phyloP scores from a whole-genome alignment of 53 echinoderm and acorn worm species.

The Arbacia lixula region DNA sequence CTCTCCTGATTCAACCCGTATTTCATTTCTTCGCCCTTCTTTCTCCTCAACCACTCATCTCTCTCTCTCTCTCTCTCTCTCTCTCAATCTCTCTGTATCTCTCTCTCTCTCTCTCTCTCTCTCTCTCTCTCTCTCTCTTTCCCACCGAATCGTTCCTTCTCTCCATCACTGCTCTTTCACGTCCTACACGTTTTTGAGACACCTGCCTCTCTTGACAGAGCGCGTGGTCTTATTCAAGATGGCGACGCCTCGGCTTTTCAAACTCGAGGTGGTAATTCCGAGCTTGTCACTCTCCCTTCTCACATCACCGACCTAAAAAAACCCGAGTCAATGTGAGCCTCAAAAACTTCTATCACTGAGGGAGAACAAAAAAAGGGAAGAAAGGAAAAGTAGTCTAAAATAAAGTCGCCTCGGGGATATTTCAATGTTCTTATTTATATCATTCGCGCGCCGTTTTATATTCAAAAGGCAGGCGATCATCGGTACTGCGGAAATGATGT shows the following conservation, averaged over 20 bases:
- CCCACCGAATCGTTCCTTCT: not conserved
- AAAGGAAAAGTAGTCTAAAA: too few relatives aligned
- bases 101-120: not conserved
- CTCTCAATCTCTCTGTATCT: not conserved
- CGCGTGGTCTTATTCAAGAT: conserved; percentile 29
- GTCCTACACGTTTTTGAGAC: not conserved
- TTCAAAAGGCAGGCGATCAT: too few relatives aligned
- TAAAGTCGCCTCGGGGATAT: too few relatives aligned
- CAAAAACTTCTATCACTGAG: too few relatives aligned
- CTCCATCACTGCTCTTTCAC: not conserved
- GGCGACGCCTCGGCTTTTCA: conserved; percentile 23
- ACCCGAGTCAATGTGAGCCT: too few relatives aligned
- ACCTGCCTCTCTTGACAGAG: conserved; percentile 19
- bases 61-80: not conserved
- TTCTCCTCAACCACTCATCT: not conserved
- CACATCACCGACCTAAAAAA: too few relatives aligned
- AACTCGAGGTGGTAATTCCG: conserved; percentile 25
- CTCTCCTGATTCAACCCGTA: not conserved
- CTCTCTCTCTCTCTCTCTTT: not conserved
- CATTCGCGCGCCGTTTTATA: too few relatives aligned
- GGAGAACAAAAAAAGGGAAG: too few relatives aligned
- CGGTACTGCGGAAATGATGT: too few relatives aligned
- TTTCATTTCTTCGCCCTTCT: not conserved
- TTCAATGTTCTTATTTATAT: too few relatives aligned
- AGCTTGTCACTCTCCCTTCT: conserved; percentile 22